Conservation (phyloP, 2,797 vertebrate species). For the Hypotaenidia philippensis region DNA sequence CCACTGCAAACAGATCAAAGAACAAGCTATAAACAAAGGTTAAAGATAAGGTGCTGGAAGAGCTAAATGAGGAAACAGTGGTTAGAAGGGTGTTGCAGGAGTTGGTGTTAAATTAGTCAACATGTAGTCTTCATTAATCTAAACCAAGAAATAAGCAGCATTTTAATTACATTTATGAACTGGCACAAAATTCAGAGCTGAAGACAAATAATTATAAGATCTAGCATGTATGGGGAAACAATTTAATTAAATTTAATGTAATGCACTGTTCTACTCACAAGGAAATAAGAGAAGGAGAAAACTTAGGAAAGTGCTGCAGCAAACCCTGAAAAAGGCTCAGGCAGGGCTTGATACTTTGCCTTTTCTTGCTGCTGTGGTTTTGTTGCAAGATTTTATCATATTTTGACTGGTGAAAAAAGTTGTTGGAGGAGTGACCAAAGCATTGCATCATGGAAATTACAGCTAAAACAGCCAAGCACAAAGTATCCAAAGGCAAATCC, state of each 20-base stretch:
- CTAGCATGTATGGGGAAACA: background rate
- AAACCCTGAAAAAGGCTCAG: background rate
- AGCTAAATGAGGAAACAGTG: conserved; percentile 1
- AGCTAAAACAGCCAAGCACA: background rate
- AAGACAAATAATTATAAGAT: conserved; percentile 3
- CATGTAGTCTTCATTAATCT: background rate
- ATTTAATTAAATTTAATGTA: background rate
- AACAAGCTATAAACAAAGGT: conserved; percentile 3
- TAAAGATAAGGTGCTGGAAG: background rate
- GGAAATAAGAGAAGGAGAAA: background rate
- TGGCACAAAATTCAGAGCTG: background rate
- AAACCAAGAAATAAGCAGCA: conserved; percentile 1
- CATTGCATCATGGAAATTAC: conserved; percentile 4
- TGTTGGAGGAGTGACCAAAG: background rate
- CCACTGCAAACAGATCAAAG: background rate
- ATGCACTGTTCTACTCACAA: background rate
- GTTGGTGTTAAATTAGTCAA: background rate
- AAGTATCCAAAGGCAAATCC: conserved; percentile 14
- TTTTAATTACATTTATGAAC: conserved; percentile 43
- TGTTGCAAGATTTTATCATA: background rate
- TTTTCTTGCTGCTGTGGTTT: background rate
- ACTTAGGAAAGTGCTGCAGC: background rate
- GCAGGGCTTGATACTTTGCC: background rate
- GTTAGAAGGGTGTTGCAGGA: background rate
- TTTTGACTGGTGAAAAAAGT: background rate